These are phyloP conservation scores for Rhadina sibilatrix DNA, from an alignment of 2,113 vertebrate species.

Conservation along the genomic window DNA sequence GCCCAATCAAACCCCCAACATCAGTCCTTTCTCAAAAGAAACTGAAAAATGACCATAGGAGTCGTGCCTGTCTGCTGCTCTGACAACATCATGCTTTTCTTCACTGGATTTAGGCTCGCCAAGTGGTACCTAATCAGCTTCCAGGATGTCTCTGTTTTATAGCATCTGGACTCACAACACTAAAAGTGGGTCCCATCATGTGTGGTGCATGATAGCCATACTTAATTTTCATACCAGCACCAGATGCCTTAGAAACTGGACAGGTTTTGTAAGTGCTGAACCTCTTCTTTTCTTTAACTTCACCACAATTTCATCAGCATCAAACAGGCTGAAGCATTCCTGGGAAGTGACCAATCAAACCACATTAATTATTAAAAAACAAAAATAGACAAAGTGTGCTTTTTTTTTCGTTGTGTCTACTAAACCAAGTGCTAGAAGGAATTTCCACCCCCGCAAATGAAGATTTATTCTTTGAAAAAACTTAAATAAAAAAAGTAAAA, in stretches of 20 bases:
- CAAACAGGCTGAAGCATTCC: slow-evolving; percentile 33
- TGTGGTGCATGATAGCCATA: neutral
- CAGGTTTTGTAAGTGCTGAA: neutral
- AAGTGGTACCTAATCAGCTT: slow-evolving; percentile 29
- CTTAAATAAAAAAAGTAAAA: slow-evolving; percentile 9
- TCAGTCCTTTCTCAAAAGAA: neutral
- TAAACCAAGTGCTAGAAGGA: slow-evolving; percentile 10
- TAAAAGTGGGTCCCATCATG: neutral
- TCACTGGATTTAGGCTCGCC: slow-evolving; percentile 8
- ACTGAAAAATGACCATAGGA: neutral
- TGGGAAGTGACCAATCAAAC: slow-evolving; percentile 54
- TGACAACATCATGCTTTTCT: neutral
- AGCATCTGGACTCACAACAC: slow-evolving; percentile 24
- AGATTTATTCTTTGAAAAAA: slow-evolving; percentile 34
- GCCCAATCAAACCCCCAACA: neutral
- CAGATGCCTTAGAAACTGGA: slow-evolving; percentile 53
- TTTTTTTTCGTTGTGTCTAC: neutral
- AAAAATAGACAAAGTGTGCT: slow-evolving; percentile 20
- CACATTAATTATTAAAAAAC: slow-evolving; percentile 50
- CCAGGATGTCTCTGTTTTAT: slow-evolving; percentile 43
- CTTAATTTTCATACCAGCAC: slow-evolving; percentile 23
- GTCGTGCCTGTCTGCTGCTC: neutral
- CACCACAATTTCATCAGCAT: slow-evolving; percentile 53
- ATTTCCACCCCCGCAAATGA: neutral
- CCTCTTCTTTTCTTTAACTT: slow-evolving; percentile 35